Evolutionary conservation across 2,113 vertebrate genomes (phyloP).

Genomic region (Lepus americanus): DNA sequence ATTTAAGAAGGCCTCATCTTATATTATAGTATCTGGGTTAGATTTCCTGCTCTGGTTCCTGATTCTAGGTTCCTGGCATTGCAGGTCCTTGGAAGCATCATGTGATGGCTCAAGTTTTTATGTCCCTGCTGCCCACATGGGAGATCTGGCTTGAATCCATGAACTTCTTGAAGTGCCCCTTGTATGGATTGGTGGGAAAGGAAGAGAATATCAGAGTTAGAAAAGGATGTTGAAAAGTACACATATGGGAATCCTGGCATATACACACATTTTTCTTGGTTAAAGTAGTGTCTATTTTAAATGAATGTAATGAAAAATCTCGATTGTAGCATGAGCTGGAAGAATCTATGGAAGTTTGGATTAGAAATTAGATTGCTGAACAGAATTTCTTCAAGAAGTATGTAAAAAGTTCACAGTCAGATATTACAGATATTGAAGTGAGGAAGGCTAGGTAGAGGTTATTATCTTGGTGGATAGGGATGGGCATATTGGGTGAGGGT

Average conservation of each 20-base stretch:
- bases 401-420: not conserved
- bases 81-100: no score
- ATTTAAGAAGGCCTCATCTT: no score
- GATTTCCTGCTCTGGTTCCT: no score
- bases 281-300: conserved; percentile 43
- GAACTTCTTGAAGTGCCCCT: no score
- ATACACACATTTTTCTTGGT: not conserved
- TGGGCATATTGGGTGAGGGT: not conserved
- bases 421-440: not conserved
- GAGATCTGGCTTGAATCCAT: no score
- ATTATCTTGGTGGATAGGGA: not conserved
- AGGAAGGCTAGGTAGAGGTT: not conserved
- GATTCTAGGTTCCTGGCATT: no score
- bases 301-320: conserved; percentile 41
- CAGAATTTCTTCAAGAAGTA: conserved; percentile 46
- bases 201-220: not conserved
- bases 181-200: not conserved
- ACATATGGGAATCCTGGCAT: conserved; percentile 28
- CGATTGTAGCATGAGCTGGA: conserved; percentile 14
- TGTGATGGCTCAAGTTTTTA: no score
- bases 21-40: no score
- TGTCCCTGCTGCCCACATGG: no score
- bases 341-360: conserved; percentile 23
- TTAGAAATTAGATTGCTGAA: conserved; percentile 34
- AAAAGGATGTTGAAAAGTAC: conserved; percentile 5